Evolutionary conservation across 2,888 invertebrate genomes (phyloP).

Genomic region (Callosobruchus maculatus): DNA sequence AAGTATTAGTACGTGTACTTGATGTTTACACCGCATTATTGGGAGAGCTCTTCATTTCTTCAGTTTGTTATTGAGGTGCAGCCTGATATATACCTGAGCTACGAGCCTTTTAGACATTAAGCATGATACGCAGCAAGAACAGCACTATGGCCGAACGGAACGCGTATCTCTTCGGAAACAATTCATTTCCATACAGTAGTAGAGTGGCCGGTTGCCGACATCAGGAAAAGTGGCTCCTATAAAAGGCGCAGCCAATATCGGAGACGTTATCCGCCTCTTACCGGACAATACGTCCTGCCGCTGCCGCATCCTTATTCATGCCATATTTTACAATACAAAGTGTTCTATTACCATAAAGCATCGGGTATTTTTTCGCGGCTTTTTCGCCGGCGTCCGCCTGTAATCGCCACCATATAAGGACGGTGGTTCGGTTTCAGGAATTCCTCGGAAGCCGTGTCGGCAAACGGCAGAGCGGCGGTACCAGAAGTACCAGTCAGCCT

Average conservation of each 20-base stretch:
- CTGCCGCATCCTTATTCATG: background rate
- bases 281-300: background rate
- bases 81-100: too few species aligned
- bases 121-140: background rate
- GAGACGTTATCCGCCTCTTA: background rate
- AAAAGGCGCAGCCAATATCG: background rate
- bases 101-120: too few species aligned
- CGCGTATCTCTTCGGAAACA: background rate
- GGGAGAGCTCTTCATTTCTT: too few species aligned
- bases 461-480: background rate
- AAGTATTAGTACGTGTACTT: too few species aligned
- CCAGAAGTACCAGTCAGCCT: background rate
- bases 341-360: background rate
- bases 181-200: background rate
- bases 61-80: too few species aligned
- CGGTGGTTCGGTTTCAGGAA: background rate
- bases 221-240: background rate
- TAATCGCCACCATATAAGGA: background rate
- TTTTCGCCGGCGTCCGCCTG: background rate
- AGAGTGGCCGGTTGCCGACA: too few species aligned
- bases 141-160: background rate
- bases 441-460: background rate
- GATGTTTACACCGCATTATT: too few species aligned
- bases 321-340: background rate
- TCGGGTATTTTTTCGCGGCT: background rate